Conservation (phyloP, 2,888 invertebrate genomes). For the Podabrus alpinus region DNA sequence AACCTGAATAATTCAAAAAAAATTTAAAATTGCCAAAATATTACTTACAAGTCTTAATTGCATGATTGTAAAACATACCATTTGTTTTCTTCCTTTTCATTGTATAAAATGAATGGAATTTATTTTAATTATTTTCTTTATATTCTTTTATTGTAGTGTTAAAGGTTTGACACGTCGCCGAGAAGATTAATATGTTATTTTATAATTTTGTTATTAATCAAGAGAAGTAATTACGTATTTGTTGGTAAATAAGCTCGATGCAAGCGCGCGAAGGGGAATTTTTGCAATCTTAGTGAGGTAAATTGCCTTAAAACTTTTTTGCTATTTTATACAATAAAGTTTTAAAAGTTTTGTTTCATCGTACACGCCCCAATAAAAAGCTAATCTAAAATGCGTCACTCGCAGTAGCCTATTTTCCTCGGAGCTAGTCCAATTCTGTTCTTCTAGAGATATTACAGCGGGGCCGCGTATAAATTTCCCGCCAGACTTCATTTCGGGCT, state of each 20-base stretch:
- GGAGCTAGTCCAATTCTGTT: conserved; percentile 56
- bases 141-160: neutral
- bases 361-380: conserved; percentile 51
- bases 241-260: neutral
- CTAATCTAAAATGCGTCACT: conserved; percentile 56
- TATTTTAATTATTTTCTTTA: neutral
- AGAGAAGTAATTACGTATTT: neutral
- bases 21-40: neutral
- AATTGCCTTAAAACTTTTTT: neutral
- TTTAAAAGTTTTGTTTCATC: conserved; percentile 26
- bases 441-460: conserved; percentile 56
- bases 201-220: neutral
- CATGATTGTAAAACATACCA: neutral
- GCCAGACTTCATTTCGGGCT: conserved; percentile 73
- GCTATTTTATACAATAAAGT: conserved; percentile 21
- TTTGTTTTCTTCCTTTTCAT: neutral
- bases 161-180: neutral
- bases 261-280: neutral
- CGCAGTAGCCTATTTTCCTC: conserved; percentile 55
- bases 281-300: neutral
- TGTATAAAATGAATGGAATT: neutral
- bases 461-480: conserved; percentile 57
- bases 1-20: neutral
- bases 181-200: neutral
- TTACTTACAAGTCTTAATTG: neutral